phyloP scores from a whole-genome alignment of 2,888 invertebrate genomes.

The Lycia hirtaria region DNA sequence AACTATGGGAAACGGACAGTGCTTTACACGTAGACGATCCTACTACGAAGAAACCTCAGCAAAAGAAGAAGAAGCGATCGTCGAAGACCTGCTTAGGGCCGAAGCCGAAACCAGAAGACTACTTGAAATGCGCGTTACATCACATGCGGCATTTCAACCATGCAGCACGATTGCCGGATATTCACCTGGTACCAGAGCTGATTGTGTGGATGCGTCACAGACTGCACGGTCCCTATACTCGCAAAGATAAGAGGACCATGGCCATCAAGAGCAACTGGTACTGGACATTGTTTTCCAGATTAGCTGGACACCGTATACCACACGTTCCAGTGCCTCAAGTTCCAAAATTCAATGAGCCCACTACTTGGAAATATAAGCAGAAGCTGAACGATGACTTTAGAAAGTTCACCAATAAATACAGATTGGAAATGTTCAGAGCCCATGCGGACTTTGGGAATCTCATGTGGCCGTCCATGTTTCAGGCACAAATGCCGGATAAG shows the following conservation, averaged over 20 bases:
- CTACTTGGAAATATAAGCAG: constrained; percentile 67
- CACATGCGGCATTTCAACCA: constrained; percentile 61
- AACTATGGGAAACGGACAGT: constrained; percentile 73
- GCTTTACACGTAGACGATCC: constrained; percentile 54
- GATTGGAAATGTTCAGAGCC: constrained; percentile 57
- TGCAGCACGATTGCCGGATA: constrained; percentile 72
- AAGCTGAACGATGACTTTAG: constrained; percentile 61
- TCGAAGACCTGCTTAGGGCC: constrained; percentile 62
- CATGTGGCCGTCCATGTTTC: constrained; percentile 75
- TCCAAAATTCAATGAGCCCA: constrained; percentile 50
- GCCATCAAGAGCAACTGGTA: constrained; percentile 54
- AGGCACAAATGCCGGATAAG: constrained; percentile 71
- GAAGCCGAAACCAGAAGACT: constrained; percentile 64
- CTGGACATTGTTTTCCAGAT: constrained; percentile 60
- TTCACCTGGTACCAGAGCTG: constrained; percentile 70
- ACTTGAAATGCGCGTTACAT: constrained; percentile 68
- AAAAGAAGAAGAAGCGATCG: constrained; percentile 54
- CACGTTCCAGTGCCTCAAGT: constrained; percentile 59
- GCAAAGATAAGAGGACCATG: constrained; percentile 49
- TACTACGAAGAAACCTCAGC: constrained; percentile 53
- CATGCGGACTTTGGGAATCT: constrained; percentile 65
- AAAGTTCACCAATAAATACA: constrained; percentile 57
- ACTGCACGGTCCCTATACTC: constrained; percentile 61
- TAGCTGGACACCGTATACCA: constrained; percentile 54
- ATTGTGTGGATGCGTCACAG: constrained; percentile 76